A percentile compares a stretch with the other conserved stretches of the same genome.
phyloP scores from a whole-genome alignment of 2,113 vertebrate genomes.

The Catharus minimus region DNA sequence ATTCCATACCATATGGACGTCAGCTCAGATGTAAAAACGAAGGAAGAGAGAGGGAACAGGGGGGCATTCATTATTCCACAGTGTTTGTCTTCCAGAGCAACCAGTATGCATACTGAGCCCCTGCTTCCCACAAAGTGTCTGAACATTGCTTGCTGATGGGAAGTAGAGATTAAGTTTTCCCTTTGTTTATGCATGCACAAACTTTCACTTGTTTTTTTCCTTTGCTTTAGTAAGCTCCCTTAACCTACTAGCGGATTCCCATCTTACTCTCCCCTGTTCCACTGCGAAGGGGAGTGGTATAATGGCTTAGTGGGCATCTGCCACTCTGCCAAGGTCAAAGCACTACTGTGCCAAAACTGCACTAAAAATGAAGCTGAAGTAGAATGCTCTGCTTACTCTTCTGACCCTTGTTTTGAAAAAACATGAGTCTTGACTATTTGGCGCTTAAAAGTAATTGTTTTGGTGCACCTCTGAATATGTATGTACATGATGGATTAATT shows the following conservation, averaged over 20 bases:
- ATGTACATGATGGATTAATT: not conserved
- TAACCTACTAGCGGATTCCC: not conserved
- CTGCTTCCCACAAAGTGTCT: not conserved
- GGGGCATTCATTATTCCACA: not conserved
- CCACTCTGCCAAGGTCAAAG: not conserved
- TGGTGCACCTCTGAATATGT: not conserved
- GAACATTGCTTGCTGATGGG: not conserved
- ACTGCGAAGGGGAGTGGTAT: too few species aligned
- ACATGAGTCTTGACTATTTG: not conserved
- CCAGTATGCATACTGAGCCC: not conserved
- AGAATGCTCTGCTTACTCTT: not conserved
- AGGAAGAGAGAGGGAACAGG: not conserved
- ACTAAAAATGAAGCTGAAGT: not conserved
- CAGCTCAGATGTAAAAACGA: not conserved
- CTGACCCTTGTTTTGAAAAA: not conserved
- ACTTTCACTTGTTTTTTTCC: not conserved
- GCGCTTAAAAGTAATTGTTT: not conserved
- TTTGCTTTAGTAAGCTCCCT: not conserved
- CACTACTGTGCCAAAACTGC: not conserved
- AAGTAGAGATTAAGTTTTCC: not conserved
- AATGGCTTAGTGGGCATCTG: not conserved
- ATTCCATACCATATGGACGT: not conserved
- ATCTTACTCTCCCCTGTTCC: not conserved
- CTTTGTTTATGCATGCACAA: not conserved
- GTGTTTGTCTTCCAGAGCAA: not conserved